These are phyloP conservation scores for Calliphora vicina DNA, from an alignment of 1,140 invertebrate species.

Conservation along the genomic window DNA sequence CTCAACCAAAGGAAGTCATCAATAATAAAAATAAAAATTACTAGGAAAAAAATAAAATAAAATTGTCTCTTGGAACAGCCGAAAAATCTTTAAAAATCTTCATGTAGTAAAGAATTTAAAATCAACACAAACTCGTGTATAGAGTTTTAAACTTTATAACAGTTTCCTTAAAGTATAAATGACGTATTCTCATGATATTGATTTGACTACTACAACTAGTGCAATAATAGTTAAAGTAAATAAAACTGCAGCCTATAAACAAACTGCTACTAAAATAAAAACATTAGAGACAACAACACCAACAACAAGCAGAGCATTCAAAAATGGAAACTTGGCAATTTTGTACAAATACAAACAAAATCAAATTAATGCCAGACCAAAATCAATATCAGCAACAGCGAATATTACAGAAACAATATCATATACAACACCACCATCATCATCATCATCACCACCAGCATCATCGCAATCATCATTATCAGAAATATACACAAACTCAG, in stretches of 20 bases:
- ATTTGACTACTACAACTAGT: neutral
- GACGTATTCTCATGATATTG: conserved; percentile 25
- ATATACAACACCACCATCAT: conserved; percentile 36
- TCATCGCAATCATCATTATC: neutral
- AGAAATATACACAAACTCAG: neutral
- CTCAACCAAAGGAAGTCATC: neutral
- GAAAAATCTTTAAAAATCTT: too few species aligned
- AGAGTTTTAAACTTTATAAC: neutral
- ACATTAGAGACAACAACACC: neutral
- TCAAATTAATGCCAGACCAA: conserved; percentile 32
- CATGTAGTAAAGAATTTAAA: neutral
- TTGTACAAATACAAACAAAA: conserved; percentile 28
- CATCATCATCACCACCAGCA: neutral
- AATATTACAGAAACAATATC: conserved; percentile 44
- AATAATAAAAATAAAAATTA: neutral
- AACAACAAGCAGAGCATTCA: neutral
- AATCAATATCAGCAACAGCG: conserved; percentile 43
- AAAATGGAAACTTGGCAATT: conserved; percentile 26
- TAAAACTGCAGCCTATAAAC: too few species aligned
- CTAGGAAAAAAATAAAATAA: too few species aligned
- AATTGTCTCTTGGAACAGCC: too few species aligned
- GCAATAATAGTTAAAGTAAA: too few species aligned
- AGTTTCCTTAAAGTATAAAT: neutral
- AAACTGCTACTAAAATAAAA: neutral
- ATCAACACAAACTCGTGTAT: neutral